Percentiles rank a stretch among this genome's conserved stretches.
phyloP scores from a whole-genome alignment of 2,888 invertebrate genomes.

The Drosophila nr. perissopoda region DNA sequence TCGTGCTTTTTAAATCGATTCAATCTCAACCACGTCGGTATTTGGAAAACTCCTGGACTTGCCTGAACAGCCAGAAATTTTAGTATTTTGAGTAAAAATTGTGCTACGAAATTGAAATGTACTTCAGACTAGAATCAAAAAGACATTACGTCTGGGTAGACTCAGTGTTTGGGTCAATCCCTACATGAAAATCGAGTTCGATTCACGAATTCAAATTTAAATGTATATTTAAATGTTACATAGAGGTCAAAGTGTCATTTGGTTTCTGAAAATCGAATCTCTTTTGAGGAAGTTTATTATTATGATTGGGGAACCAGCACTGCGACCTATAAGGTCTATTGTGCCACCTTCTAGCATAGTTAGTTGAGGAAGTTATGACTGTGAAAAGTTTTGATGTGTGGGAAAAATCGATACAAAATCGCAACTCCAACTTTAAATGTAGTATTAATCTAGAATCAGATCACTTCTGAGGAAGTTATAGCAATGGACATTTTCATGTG shows the following conservation, averaged over 20 bases:
- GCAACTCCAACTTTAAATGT: not conserved
- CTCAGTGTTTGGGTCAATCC: too few species aligned
- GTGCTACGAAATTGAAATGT: not conserved
- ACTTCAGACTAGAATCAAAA: not conserved
- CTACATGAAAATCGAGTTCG: not conserved
- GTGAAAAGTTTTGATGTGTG: not conserved
- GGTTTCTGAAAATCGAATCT: not conserved
- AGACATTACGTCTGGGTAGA: not conserved
- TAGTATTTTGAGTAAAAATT: not conserved
- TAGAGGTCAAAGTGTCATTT: not conserved
- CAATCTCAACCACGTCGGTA: not conserved
- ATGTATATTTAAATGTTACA: not conserved
- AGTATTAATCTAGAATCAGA: not conserved
- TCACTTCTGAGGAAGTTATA: too few species aligned
- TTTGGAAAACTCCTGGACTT: not conserved
- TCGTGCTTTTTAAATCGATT: constrained; percentile 19
- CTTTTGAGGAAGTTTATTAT: not conserved
- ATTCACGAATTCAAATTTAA: not conserved
- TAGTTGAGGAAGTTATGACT: not conserved
- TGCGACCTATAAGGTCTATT: too few species aligned
- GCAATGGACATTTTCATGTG: too few species aligned
- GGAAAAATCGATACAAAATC: not conserved
- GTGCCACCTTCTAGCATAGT: too few species aligned
- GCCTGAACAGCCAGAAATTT: not conserved
- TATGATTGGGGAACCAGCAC: too few species aligned